These are phyloP conservation scores for Drepana falcataria DNA, from an alignment of 2,888 invertebrate species.

Conservation along the genomic window DNA sequence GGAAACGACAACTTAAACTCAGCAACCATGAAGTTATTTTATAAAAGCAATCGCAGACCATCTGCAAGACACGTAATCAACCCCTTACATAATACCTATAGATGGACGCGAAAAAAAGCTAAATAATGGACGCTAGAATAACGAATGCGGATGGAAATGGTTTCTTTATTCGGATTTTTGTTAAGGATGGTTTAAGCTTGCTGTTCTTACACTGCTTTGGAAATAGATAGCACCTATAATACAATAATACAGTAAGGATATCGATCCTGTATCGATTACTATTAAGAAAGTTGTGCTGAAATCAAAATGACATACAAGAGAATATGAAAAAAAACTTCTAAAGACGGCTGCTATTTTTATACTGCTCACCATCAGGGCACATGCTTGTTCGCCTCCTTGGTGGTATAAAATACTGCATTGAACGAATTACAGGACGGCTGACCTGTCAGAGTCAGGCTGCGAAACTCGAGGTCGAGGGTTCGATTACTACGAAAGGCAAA, in stretches of 20 bases:
- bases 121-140: conserved; percentile 18
- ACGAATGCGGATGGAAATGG: conserved; percentile 21
- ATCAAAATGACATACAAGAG: background rate
- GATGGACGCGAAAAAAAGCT: conserved; percentile 22
- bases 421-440: no score
- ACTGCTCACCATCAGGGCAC: no score
- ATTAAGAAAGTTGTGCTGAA: background rate
- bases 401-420: no score
- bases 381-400: no score
- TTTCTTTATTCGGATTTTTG: conserved; percentile 15
- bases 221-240: background rate
- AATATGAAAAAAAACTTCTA: no score
- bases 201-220: background rate
- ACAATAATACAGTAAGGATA: background rate
- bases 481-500: no score
- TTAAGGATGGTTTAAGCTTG: background rate
- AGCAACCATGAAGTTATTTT: no score
- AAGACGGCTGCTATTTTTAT: no score
- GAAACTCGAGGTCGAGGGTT: no score
- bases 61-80: background rate
- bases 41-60: background rate
- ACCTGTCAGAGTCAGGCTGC: no score
- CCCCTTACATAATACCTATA: conserved; percentile 9
- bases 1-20: no score
- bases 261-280: no score